A percentile compares a stretch with the other conserved stretches of the same genome.
Evolutionary conservation across 2,888 invertebrate genomes (phyloP).

Genomic region (Diadegma fenestrale): DNA sequence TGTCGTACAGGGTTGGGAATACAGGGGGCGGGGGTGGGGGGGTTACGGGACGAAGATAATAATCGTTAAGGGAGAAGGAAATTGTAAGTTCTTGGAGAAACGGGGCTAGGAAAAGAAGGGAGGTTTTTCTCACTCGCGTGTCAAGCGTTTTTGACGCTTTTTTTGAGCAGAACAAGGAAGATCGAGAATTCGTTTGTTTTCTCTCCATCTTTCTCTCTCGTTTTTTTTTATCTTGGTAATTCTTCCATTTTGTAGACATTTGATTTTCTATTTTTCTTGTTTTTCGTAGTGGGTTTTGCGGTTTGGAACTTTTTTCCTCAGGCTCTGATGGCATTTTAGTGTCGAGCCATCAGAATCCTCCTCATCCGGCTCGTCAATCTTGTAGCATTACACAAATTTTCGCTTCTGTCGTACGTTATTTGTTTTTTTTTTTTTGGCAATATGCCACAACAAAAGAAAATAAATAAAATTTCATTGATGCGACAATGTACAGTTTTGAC

Average conservation of each 20-base stretch:
- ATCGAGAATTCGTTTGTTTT: slow-evolving; percentile 32
- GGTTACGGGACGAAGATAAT: background rate
- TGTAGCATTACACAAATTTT: background rate
- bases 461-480: slow-evolving; percentile 39
- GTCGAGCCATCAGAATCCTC: slow-evolving; percentile 9
- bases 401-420: background rate
- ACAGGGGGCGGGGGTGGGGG: background rate
- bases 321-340: slow-evolving; percentile 3
- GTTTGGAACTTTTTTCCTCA: slow-evolving; percentile 13
- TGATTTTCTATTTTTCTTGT: slow-evolving; percentile 7
- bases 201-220: background rate
- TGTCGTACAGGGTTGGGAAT: slow-evolving; percentile 22
- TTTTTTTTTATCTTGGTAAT: background rate
- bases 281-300: background rate
- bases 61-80: background rate
- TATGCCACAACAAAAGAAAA: slow-evolving; percentile 38
- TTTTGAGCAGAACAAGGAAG: slow-evolving; percentile 65
- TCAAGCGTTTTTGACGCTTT: slow-evolving; percentile 59
- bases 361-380: background rate
- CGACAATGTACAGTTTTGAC: slow-evolving; percentile 27
- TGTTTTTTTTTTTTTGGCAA: slow-evolving; percentile 1
- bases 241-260: slow-evolving; percentile 26
- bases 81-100: background rate
- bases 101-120: slow-evolving; percentile 16
- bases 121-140: slow-evolving; percentile 59